phyloP scores from a whole-genome alignment of 2,113 vertebrate species.

The Pelusios castaneus region DNA sequence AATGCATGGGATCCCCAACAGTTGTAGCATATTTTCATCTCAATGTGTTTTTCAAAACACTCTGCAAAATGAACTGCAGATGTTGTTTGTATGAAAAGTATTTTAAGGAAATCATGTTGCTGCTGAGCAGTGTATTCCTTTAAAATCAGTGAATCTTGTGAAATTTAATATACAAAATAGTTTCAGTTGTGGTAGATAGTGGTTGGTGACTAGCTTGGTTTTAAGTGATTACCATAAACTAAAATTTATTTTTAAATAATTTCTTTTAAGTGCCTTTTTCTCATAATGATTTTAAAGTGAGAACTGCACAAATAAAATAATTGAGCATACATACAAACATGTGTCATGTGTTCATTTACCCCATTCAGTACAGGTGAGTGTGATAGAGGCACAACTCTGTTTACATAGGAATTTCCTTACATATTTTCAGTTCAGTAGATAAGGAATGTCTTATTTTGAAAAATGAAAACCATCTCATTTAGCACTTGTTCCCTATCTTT shows the following conservation, averaged over 20 bases:
- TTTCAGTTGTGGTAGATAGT: constrained; percentile 14
- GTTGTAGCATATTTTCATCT: constrained; percentile 39
- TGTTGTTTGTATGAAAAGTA: not conserved
- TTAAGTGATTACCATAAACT: constrained; percentile 39
- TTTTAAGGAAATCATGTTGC: constrained; percentile 31
- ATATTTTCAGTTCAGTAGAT: not conserved
- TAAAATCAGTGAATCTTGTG: constrained; percentile 58
- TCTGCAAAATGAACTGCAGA: not conserved
- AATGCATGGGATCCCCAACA: constrained; percentile 31
- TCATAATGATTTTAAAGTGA: constrained; percentile 65
- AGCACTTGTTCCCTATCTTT: not conserved
- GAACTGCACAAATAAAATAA: constrained; percentile 68
- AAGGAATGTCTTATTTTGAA: not conserved
- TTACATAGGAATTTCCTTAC: not conserved
- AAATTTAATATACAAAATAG: not conserved
- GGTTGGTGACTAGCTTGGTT: constrained; percentile 31
- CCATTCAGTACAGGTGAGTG: not conserved
- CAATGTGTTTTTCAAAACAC: constrained; percentile 32
- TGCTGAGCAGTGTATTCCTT: constrained; percentile 62
- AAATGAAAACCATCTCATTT: not conserved
- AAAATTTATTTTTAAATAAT: constrained; percentile 49
- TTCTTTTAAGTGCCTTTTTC: constrained; percentile 73
- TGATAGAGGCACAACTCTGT: not conserved
- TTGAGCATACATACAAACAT: constrained; percentile 30
- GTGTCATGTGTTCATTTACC: constrained; percentile 44